These are phyloP conservation scores for Microtus oregoni DNA, from an alignment of 2,113 vertebrate species.

Conservation along the genomic window DNA sequence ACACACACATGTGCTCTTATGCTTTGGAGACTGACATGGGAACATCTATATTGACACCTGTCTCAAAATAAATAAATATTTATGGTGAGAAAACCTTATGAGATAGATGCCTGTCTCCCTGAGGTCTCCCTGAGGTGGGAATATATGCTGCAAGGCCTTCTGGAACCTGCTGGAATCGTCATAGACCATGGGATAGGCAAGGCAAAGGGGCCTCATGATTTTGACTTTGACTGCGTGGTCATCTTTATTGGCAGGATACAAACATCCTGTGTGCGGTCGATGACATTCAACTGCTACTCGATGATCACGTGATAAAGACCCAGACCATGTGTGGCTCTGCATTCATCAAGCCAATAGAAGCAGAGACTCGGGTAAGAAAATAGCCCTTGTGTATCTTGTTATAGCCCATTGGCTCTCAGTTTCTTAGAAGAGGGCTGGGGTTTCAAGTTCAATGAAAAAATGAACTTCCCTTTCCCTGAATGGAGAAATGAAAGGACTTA, in stretches of 20 bases:
- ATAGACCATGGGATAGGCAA: neutral
- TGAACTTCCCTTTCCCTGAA: neutral
- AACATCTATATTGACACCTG: neutral
- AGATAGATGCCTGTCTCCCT: neutral
- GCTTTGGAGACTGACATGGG: neutral
- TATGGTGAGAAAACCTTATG: conserved; percentile 8
- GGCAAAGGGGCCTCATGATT: neutral
- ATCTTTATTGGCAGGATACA: conserved; percentile 87
- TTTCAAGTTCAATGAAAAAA: conserved; percentile 18
- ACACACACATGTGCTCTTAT: neutral
- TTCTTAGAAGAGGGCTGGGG: neutral
- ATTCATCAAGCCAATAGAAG: conserved; percentile 94
- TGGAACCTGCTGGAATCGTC: neutral
- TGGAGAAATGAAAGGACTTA: neutral
- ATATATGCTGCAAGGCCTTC: neutral
- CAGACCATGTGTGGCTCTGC: conserved; percentile 95
- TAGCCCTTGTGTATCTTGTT: neutral
- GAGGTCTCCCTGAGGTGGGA: neutral
- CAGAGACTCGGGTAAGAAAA: conserved; percentile 91
- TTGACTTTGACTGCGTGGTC: neutral
- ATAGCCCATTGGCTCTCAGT: neutral
- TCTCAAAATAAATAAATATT: conserved; percentile 5
- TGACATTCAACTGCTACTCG: conserved; percentile 94
- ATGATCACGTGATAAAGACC: conserved; percentile 94
- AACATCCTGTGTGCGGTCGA: conserved; percentile 92